Evolutionary conservation across 2,113 vertebrate species (phyloP), one percentile per base, ranked within the genome.

Genomic region (Xerus inauris): DNA sequence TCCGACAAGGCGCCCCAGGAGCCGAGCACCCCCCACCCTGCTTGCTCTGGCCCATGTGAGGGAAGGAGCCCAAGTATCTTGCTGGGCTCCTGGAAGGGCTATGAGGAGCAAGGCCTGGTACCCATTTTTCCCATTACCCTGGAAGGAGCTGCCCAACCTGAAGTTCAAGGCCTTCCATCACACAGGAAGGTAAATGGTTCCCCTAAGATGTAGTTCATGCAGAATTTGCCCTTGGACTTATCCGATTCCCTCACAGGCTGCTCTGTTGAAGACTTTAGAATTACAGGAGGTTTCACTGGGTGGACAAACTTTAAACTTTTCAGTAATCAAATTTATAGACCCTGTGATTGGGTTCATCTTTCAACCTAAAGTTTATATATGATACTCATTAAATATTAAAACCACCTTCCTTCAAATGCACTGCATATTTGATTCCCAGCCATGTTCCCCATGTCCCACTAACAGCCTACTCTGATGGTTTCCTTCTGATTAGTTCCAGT

Each of bases 61-160:
- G 67, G 17, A 40, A 67, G 45, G 40, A 80, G 57, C 16, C 62
- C 6, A 0, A 35, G 20, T 42, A 6, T 13, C 26, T 30, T 81
- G 5, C 71, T 73, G 62, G 64, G 49, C 77, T 57, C 57, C 65
- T 2, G 49, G 57, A 35, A 16, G 64, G 69, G 28, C 32, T 32
- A 45, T 72, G 16, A 35, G n/a, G 75, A 90, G 9, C 57, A 54
- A 32, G 69, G 73, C 47, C 35, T 47, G 3, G 30, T 30, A n/a
- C 24, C 47, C 9, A 6, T 17, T 19, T 75, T 38, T 75, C 35
- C 81, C 64, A 51, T 9, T n/a, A 57, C 35, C 83, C 47, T 47
- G 71, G 69, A 87, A 97, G 75, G 0, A 0, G 67, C 83, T 7
- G 9, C 54, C 67, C 51, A 22, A 0, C 1, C 0, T 26, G 2